Conservation (phyloP, 1,140 invertebrate genomes). For the Drosophila sproati region DNA sequence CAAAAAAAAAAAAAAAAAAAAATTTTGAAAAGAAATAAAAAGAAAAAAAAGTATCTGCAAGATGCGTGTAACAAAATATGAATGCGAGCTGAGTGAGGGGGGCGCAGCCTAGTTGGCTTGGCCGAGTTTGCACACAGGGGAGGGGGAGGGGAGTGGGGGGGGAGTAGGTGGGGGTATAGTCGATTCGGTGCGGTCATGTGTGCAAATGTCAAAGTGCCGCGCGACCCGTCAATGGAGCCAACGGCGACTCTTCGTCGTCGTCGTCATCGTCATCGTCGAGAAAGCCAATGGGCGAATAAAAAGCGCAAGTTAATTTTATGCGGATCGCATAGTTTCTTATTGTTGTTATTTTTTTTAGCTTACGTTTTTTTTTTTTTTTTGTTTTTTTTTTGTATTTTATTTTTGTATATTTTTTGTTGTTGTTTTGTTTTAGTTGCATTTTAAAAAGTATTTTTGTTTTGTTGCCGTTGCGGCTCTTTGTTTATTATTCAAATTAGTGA, state of each 20-base stretch:
- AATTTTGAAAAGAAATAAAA: background rate
- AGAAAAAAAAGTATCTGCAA: constrained; percentile 23
- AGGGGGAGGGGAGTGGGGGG: background rate
- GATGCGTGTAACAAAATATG: constrained; percentile 36
- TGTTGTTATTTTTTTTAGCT: constrained; percentile 1
- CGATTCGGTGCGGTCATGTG: constrained; percentile 40
- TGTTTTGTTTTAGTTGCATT: constrained; percentile 10
- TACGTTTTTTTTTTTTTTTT: constrained; percentile 16
- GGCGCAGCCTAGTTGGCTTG: background rate
- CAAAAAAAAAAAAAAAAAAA: background rate
- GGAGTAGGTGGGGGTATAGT: too few relatives aligned
- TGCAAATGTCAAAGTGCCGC: constrained; percentile 49
- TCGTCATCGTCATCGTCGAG: constrained; percentile 9
- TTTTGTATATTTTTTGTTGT: background rate
- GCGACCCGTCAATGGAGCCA: constrained; percentile 14
- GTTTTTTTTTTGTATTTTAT: constrained; percentile 16
- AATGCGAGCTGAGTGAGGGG: background rate
- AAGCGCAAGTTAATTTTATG: constrained; percentile 58
- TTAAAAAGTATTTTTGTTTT: constrained; percentile 12
- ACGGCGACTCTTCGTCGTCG: background rate
- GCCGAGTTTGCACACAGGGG: background rate
- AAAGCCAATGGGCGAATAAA: constrained; percentile 50
- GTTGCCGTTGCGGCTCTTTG: constrained; percentile 20
- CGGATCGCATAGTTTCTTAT: constrained; percentile 8
- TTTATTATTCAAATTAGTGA: constrained; percentile 56